Conservation (phyloP, 2,113 vertebrate species). For the Silurus glanis region DNA sequence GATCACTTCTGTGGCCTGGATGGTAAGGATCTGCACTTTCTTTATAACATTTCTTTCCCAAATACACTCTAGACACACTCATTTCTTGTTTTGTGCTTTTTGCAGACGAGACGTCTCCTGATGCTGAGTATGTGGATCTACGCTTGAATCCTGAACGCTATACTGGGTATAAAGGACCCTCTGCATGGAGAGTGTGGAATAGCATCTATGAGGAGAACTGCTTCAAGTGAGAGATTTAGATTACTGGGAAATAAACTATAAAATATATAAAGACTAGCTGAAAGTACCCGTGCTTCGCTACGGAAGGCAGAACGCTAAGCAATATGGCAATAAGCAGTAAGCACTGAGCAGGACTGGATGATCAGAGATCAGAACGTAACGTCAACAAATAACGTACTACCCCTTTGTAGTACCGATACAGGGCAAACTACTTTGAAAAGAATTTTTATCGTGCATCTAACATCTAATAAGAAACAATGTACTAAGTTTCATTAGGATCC, state of each 20-base stretch:
- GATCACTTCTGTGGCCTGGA: constrained; percentile 97
- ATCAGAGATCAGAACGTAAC: neutral
- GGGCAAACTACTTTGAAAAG: too few species aligned
- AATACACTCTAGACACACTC: neutral
- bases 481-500: too few species aligned
- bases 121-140: constrained; percentile 91
- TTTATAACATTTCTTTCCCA: neutral
- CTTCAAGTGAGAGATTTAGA: constrained; percentile 84
- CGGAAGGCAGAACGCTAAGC: too few species aligned
- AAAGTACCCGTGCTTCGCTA: too few species aligned
- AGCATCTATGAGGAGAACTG: constrained; percentile 99
- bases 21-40: constrained; percentile 73
- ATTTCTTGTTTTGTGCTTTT: constrained; percentile 38
- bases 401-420: too few species aligned
- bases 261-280: too few species aligned
- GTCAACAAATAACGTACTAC: too few species aligned
- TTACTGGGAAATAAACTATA: neutral
- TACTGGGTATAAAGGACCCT: constrained; percentile 91
- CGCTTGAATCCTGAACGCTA: constrained; percentile 89
- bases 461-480: too few species aligned
- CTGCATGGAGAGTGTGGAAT: constrained; percentile 97
- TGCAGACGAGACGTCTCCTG: constrained; percentile 89
- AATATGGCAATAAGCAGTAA: too few species aligned
- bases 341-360: too few species aligned
- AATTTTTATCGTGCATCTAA: too few species aligned